Evolutionary conservation across 2,888 invertebrate genomes (phyloP).

Genomic region (Magallana nippona): DNA sequence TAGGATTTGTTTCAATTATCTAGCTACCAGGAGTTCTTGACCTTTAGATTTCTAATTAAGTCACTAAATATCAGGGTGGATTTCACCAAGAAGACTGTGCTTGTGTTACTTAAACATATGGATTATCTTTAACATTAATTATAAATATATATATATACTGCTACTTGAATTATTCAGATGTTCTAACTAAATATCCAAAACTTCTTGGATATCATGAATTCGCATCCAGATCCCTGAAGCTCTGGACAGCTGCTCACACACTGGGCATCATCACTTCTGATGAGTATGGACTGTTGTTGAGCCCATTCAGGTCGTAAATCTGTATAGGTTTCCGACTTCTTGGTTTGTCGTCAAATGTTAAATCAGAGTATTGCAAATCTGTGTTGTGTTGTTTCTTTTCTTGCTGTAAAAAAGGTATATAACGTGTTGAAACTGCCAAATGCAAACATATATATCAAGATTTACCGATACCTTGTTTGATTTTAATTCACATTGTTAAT

Average conservation of each 20-base stretch:
- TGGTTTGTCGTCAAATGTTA: constrained; percentile 68
- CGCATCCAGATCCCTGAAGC: background rate
- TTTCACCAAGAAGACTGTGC: background rate
- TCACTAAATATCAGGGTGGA: too few species aligned
- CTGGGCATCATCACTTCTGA: constrained; percentile 64
- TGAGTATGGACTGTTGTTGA: constrained; percentile 57
- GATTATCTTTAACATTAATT: background rate
- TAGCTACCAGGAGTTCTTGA: too few species aligned
- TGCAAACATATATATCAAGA: too few species aligned
- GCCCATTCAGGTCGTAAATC: constrained; percentile 52
- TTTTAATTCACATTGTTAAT: too few species aligned
- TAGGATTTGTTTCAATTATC: too few species aligned
- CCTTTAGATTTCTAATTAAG: too few species aligned
- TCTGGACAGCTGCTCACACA: constrained; percentile 52
- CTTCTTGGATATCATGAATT: background rate
- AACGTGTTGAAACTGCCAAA: too few species aligned
- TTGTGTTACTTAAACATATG: background rate
- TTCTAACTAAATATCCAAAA: background rate
- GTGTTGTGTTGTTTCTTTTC: constrained; percentile 54
- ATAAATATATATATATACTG: background rate
- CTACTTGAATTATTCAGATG: background rate
- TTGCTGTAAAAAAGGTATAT: constrained; percentile 14
- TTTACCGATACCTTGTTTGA: too few species aligned
- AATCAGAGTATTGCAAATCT: constrained; percentile 67
- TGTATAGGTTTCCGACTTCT: constrained; percentile 69